Evolutionary conservation across 1,140 invertebrate species (phyloP), one percentile per base, ranked within the genome.

Genomic region (Neodiprion virginianus): DNA sequence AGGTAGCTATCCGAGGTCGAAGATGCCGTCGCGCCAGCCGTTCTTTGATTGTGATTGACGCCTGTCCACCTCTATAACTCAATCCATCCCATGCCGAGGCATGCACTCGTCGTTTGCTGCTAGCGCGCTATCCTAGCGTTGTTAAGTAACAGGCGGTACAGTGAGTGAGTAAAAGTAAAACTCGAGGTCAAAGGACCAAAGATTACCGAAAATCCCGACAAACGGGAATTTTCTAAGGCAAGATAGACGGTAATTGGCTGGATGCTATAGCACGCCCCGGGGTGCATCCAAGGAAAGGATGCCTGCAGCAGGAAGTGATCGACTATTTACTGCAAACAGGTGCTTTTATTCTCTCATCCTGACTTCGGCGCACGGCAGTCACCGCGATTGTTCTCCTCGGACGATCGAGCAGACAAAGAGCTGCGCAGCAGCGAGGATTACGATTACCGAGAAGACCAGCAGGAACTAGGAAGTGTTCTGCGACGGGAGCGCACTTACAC

Each of bases 391-490:
- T 61, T 61, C 53, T 61, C 28, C 28, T 40, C n/a, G 11, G 53
- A 61, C 53, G 53, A 61, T 61, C 53, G 8, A 17, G 11, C n/a
- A 61, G 53, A 61, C 53, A 61, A 14, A 61, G n/a, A 7, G 28
- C 5, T 40, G 28, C 28, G 28, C 28, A 17, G 53, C 53, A 17
- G 53, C 11, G 53, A 3, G 53, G n/a, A 61, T 61, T 61, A 12
- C 53, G 53, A 61, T 61, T 61, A 61, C 53, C 4, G 53, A 61
- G 53, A 61, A 61, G n/a, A 61, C 53, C n/a, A 61, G 53, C 53
- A 61, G 53, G 53, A 61, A 61, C 53, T 61, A 61, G 53, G 53
- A 61, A 61, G 53, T 61, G n/a, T 11, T 61, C 53, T 61, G 53
- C 53, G 53, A 12, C 11, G n/a, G 28, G 28, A 40, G 28, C 28